Evolutionary conservation across 2,888 invertebrate species (phyloP).

Genomic region (Eupithecia insigniata): DNA sequence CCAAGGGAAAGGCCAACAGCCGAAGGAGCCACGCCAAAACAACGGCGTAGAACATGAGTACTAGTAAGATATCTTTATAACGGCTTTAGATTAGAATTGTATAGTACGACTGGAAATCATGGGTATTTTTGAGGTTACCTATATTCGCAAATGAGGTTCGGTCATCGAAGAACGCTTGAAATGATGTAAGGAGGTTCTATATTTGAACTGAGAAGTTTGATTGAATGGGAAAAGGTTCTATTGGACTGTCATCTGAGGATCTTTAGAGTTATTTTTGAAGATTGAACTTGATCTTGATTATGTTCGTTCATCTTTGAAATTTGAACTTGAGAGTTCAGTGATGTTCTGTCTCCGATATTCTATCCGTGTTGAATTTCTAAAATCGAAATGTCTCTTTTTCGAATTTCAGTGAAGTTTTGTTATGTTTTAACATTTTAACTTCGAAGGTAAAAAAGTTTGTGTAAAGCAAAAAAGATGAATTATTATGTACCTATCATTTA

Average conservation of each 20-base stretch:
- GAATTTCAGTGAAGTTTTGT: not conserved
- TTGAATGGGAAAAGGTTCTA: not conserved
- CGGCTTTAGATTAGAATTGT: conserved; percentile 12
- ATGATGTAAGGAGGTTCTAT: not conserved
- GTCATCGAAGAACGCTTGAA: not conserved
- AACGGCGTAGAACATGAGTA: conserved; percentile 77
- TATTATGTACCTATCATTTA: not conserved
- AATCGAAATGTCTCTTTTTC: not conserved
- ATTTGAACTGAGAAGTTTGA: conserved; percentile 5
- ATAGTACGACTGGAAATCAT: conserved; percentile 8
- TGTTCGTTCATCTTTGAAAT: not conserved
- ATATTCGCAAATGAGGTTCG: conserved; percentile 3
- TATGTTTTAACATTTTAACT: not conserved
- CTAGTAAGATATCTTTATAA: conserved; percentile 67
- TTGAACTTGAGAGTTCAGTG: not conserved
- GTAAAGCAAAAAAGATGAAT: not conserved
- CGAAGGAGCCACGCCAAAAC: conserved; percentile 68
- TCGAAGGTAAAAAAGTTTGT: not conserved
- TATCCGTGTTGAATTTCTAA: not conserved
- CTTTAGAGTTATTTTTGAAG: not conserved
- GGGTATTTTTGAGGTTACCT: conserved; percentile 10
- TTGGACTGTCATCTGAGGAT: not conserved
- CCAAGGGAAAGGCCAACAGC: conserved; percentile 73
- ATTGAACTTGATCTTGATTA: not conserved
- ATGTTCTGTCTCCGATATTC: not conserved